Evolutionary conservation across 64 coral and sea anemone genomes (phyloP).

Genomic region (Acropora yongei): DNA sequence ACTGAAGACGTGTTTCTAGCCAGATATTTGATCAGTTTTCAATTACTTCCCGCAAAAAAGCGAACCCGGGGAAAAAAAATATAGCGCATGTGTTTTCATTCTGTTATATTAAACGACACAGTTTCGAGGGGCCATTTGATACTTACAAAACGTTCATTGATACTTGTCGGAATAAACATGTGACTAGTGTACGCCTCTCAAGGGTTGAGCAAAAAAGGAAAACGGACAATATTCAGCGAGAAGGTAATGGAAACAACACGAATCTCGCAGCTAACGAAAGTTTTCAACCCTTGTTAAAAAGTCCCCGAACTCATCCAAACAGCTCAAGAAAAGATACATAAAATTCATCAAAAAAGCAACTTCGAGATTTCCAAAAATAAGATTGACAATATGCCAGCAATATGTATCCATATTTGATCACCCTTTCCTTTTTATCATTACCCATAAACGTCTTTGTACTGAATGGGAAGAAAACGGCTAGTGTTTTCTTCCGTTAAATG

Average conservation of each 20-base stretch:
- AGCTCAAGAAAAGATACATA: neutral
- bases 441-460: no score
- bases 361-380: neutral
- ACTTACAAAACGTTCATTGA: neutral
- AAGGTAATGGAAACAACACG: no score
- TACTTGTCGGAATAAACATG: neutral
- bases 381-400: neutral
- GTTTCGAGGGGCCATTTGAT: conserved; percentile 12
- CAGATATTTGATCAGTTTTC: neutral
- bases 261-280: neutral
- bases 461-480: no score
- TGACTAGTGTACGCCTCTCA: no score
- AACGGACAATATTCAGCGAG: neutral
- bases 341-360: neutral
- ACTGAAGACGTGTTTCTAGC: neutral
- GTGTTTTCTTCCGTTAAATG: neutral
- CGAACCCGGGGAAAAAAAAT: neutral
- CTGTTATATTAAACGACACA: neutral
- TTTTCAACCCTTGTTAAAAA: neutral
- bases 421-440: no score
- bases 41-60: neutral
- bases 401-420: no score
- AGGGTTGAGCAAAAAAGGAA: neutral
- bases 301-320: neutral
- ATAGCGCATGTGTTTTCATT: neutral